phyloP scores from a whole-genome alignment of 1,140 invertebrate species.

The Chlorops oryzae region DNA sequence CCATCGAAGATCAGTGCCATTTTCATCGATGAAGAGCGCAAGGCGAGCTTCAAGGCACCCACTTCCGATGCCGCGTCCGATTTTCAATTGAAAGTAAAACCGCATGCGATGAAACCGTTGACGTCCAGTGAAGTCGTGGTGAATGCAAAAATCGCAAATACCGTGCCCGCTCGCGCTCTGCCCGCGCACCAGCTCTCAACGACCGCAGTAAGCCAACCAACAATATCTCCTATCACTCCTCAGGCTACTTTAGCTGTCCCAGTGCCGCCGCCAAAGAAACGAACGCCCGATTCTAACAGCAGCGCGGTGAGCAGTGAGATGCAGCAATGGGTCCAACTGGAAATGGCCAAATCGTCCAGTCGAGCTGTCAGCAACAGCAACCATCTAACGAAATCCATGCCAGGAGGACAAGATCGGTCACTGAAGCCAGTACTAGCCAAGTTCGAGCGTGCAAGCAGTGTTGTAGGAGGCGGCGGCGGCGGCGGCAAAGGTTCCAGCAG shows the following conservation, averaged over 20 bases:
- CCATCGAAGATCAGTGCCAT: slow-evolving; percentile 46
- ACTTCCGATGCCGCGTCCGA: slow-evolving; percentile 24
- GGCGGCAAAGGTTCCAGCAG: not conserved
- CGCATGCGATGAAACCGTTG: no score
- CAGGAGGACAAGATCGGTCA: no score
- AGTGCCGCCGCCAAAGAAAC: no score
- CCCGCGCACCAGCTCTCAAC: no score
- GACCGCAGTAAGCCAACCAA: no score
- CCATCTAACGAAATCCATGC: not conserved
- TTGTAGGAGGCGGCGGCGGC: not conserved
- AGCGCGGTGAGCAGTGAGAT: slow-evolving; percentile 14
- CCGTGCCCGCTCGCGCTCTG: no score
- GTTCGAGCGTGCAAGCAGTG: slow-evolving; percentile 4
- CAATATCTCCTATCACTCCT: no score
- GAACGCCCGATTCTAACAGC: no score
- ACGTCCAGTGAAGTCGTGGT: no score
- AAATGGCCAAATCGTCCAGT: slow-evolving; percentile 15
- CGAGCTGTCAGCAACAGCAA: slow-evolving; percentile 3
- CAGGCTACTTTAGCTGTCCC: no score
- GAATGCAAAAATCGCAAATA: no score
- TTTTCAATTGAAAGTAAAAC: slow-evolving; percentile 11
- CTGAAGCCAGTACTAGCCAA: slow-evolving; percentile 16
- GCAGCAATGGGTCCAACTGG: slow-evolving; percentile 21
- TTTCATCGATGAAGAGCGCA: slow-evolving; percentile 46
- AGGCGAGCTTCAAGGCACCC: slow-evolving; percentile 44